These are phyloP conservation scores for Pangasianodon hypophthalmus DNA, from an alignment of 2,113 vertebrate genomes.

Conservation along the genomic window DNA sequence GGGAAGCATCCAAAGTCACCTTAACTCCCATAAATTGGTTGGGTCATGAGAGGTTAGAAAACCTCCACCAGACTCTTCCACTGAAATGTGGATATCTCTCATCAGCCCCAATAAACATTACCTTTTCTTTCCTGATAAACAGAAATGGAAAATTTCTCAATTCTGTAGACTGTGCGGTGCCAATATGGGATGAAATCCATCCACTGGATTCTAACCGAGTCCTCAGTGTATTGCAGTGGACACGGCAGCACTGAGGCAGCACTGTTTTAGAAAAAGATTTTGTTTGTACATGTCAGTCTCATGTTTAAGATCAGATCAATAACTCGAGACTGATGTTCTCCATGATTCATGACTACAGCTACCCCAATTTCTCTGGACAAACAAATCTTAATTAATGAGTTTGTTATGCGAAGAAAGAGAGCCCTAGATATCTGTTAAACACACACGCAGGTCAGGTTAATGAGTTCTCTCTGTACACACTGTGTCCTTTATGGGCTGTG, in stretches of 20 bases:
- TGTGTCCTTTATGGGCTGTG: slow-evolving; percentile 49
- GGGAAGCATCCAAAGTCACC: not conserved
- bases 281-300: slow-evolving; percentile 63
- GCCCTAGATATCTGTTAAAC: slow-evolving; percentile 75
- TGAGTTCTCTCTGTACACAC: slow-evolving; percentile 65
- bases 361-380: slow-evolving; percentile 71
- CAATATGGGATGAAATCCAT: slow-evolving; percentile 22
- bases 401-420: slow-evolving; percentile 75
- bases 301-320: slow-evolving; percentile 70
- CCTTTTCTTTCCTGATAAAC: slow-evolving; percentile 23
- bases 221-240: slow-evolving; percentile 1
- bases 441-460: slow-evolving; percentile 71
- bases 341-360: slow-evolving; percentile 73
- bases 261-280: slow-evolving; percentile 25
- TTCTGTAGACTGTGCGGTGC: not conserved
- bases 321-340: slow-evolving; percentile 69
- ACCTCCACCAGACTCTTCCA: not conserved
- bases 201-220: slow-evolving; percentile 18
- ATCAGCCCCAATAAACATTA: slow-evolving; percentile 44
- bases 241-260: slow-evolving; percentile 8
- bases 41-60: slow-evolving; percentile 15
- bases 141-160: slow-evolving; percentile 26
- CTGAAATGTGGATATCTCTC: slow-evolving; percentile 6
- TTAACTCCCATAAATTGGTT: slow-evolving; percentile 15
- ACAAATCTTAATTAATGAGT: slow-evolving; percentile 77